phyloP scores from a whole-genome alignment of 2,113 vertebrate genomes.

The Sinocyclocheilus grahami region DNA sequence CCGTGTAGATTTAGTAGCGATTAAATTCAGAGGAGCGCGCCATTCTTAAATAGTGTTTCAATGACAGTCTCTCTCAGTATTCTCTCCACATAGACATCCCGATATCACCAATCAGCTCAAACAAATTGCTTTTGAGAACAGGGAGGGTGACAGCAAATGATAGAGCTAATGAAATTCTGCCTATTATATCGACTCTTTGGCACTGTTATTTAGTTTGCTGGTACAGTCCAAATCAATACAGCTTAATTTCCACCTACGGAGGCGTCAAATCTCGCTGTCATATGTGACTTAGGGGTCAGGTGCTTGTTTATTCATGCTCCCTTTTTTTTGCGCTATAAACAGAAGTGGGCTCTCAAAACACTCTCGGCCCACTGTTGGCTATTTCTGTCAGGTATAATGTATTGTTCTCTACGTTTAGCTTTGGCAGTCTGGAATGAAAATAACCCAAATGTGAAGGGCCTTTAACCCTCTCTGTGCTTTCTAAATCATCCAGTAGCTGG shows the following conservation, averaged over 20 bases:
- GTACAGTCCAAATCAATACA: not conserved
- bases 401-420: slow-evolving; percentile 21
- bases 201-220: slow-evolving; percentile 5
- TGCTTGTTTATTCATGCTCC: not conserved
- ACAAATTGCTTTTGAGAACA: slow-evolving; percentile 37
- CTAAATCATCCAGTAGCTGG: not conserved
- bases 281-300: slow-evolving; percentile 14
- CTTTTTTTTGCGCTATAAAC: not conserved
- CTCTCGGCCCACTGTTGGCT: slow-evolving; percentile 33
- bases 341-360: slow-evolving; percentile 23
- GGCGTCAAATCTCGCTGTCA: not conserved
- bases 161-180: slow-evolving; percentile 14
- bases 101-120: slow-evolving; percentile 12
- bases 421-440: slow-evolving; percentile 39
- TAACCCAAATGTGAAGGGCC: slow-evolving; percentile 22
- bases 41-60: not conserved
- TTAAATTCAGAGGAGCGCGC: not conserved
- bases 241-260: not conserved
- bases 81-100: not conserved
- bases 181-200: not conserved
- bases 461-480: slow-evolving; percentile 25
- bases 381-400: slow-evolving; percentile 36
- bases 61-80: not conserved
- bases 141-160: slow-evolving; percentile 17
- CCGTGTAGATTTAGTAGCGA: not conserved